phyloP scores from a whole-genome alignment of 2,797 vertebrate genomes.

The Diplodus puntazzo region DNA sequence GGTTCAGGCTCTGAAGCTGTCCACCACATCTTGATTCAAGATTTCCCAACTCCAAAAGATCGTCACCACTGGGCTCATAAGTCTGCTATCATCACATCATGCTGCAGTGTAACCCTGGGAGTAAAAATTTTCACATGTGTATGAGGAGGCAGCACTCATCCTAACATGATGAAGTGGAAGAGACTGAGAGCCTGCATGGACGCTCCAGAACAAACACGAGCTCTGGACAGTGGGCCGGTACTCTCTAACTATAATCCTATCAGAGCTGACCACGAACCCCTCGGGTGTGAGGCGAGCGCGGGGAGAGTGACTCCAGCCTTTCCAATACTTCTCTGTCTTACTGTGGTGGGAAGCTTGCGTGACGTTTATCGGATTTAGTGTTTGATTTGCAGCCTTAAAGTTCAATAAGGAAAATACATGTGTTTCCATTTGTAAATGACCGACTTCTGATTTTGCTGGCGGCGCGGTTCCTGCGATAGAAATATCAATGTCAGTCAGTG shows the following conservation, averaged over 20 bases:
- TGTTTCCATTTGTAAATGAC: slow-evolving; percentile 17
- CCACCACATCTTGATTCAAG: slow-evolving; percentile 33
- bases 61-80: slow-evolving; percentile 29
- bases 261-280: slow-evolving; percentile 31
- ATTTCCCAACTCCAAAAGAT: slow-evolving; percentile 25
- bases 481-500: background rate
- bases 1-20: background rate
- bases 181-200: slow-evolving; percentile 33
- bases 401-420: slow-evolving; percentile 14
- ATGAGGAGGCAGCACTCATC: slow-evolving; percentile 19
- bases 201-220: slow-evolving; percentile 55
- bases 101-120: slow-evolving; percentile 20
- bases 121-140: slow-evolving; percentile 12
- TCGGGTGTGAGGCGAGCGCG: slow-evolving; percentile 23
- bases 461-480: no score
- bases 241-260: slow-evolving; percentile 38
- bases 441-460: background rate
- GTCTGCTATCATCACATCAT: slow-evolving; percentile 14
- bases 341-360: slow-evolving; percentile 5
- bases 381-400: slow-evolving; percentile 30
- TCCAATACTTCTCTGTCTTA: slow-evolving; percentile 35
- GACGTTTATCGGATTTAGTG: slow-evolving; percentile 24
- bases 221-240: slow-evolving; percentile 28
- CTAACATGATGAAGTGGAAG: slow-evolving; percentile 35
- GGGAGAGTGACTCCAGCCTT: slow-evolving; percentile 42